These are phyloP conservation scores for Stenichneumon culpator DNA, from an alignment of 2,888 invertebrate species.

Conservation along the genomic window DNA sequence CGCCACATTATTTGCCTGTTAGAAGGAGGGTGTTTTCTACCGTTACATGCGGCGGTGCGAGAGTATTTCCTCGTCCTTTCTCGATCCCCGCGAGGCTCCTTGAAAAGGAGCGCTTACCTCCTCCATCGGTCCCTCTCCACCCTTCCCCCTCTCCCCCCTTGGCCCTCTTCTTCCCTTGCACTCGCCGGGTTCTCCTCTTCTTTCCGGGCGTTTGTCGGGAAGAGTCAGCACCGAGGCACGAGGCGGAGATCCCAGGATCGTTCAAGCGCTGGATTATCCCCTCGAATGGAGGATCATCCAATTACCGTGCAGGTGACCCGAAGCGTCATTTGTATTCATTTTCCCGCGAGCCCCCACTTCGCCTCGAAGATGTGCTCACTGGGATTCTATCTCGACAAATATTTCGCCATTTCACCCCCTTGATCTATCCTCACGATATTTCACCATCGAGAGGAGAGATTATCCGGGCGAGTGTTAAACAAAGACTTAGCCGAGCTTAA, in stretches of 20 bases:
- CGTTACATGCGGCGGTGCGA: slow-evolving; percentile 75
- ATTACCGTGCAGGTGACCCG: slow-evolving; percentile 81
- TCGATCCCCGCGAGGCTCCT: slow-evolving; percentile 71
- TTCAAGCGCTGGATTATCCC: slow-evolving; percentile 79
- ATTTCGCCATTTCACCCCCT: slow-evolving; percentile 32
- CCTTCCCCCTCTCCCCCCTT: not conserved
- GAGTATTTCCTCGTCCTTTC: slow-evolving; percentile 67
- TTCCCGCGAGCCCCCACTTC: slow-evolving; percentile 68
- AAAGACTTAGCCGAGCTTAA: slow-evolving; percentile 75
- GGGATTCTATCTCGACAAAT: slow-evolving; percentile 33
- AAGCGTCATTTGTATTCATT: slow-evolving; percentile 82
- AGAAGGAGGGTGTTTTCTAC: slow-evolving; percentile 60
- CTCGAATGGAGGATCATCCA: slow-evolving; percentile 80
- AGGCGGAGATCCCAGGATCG: slow-evolving; percentile 71
- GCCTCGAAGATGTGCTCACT: slow-evolving; percentile 57
- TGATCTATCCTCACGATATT: slow-evolving; percentile 49
- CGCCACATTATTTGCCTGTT: slow-evolving; percentile 79
- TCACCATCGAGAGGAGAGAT: slow-evolving; percentile 73
- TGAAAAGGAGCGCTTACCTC: slow-evolving; percentile 65
- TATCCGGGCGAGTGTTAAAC: slow-evolving; percentile 78
- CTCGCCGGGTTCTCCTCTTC: slow-evolving; percentile 43
- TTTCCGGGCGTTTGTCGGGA: slow-evolving; percentile 68
- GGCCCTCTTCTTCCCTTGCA: slow-evolving; percentile 34
- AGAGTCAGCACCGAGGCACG: slow-evolving; percentile 46
- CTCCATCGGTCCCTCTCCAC: slow-evolving; percentile 8